Base-by-base conservation (phyloP, 2,888 invertebrate genomes). In the Callimorpha dominula region DNA sequence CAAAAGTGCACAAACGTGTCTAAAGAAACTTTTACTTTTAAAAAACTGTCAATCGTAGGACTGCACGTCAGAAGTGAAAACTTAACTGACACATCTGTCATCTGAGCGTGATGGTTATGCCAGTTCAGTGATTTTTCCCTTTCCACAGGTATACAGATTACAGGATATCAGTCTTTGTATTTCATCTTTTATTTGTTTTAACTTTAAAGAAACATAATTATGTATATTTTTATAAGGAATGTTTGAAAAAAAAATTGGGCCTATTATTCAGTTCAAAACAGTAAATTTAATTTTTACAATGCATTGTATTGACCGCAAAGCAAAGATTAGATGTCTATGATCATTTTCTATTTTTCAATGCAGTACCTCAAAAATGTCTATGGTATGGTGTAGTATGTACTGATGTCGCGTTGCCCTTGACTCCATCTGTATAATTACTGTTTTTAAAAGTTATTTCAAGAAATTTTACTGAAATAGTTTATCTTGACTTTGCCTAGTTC, bases 371-470 rank as follows among this genome's bases (percentile, higher is more conserved):
- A 68, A 17, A 31, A 87, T 68, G 88, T 92, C 87, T 92, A 91
- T 94, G 60, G 60, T 46, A 12, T 49, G 92, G 92, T 87, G 73
- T 85, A 76, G 67, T 79, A 82, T 81, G 85, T 87, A 89, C 94
- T 91, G 92, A 93, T 92, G 94, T 93, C 90, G 92, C 93, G 93
- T 93, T 94, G 92, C 93, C 91, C 92, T 94, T 94, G 94, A 94
- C 91, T 94, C 91, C 91, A 87, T 92, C 88, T 87, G 87, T 84
- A 84, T 82, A 92, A 92, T 91, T 92, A 89, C 88, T 91, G 91
- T 92, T 93, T 94, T 93, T 89, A 85, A 83, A 89, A 89, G 87
- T 89, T 88, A 85, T 86, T 85, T 86, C 82, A 79, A 71, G 79
- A 81, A 81, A 87, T 85, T 85, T 83, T 85, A 80, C 76, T 83